These are phyloP conservation scores for Cantharis nigra DNA, from an alignment of 2,888 invertebrate species.

Conservation along the genomic window DNA sequence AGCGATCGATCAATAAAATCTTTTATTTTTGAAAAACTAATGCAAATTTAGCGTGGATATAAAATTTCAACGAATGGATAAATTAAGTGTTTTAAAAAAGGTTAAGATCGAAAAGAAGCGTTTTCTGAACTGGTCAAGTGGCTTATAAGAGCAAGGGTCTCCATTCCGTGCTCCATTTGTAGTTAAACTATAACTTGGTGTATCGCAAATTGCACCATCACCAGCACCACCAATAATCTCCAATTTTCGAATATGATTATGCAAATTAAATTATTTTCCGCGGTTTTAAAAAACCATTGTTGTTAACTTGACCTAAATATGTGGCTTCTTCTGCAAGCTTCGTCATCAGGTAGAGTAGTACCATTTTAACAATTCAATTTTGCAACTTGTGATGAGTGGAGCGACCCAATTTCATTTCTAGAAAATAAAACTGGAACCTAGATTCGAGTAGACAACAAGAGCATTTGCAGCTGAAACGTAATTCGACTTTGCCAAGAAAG, in stretches of 20 bases:
- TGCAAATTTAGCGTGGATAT: neutral
- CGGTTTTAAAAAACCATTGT: neutral
- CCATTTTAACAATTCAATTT: neutral
- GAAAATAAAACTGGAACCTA: neutral
- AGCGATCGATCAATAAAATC: neutral
- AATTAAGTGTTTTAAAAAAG: neutral
- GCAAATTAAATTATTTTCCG: neutral
- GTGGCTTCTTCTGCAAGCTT: neutral
- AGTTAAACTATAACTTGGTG: neutral
- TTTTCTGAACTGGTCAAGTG: neutral
- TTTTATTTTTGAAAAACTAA: neutral
- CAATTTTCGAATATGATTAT: neutral
- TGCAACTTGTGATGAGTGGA: neutral
- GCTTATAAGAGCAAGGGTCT: neutral
- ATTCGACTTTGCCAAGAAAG: constrained; percentile 1
- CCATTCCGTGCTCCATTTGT: neutral
- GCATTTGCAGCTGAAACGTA: constrained; percentile 1
- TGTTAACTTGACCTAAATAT: neutral
- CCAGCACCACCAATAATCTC: neutral
- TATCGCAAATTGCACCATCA: neutral
- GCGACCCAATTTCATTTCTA: neutral
- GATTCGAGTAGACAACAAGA: neutral
- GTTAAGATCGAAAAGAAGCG: neutral
- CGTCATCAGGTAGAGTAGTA: neutral
- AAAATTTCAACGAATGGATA: neutral